These are phyloP conservation scores for Argentina silus DNA, from an alignment of 2,797 vertebrate species.

Conservation along the genomic window DNA sequence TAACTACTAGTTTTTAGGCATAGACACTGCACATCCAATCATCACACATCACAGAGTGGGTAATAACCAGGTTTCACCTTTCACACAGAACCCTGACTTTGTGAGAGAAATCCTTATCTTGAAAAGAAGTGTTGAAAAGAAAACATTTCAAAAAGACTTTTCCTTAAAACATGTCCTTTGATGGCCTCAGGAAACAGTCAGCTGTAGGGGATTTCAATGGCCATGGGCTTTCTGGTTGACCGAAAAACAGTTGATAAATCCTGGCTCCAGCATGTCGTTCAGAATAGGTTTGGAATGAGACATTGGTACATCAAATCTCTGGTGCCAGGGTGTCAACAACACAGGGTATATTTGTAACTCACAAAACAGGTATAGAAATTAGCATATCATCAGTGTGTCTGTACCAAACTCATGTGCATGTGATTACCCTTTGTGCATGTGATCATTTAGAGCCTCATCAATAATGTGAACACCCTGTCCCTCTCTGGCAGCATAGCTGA, in stretches of 20 bases:
- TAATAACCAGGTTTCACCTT: no score
- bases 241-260: background rate
- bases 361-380: no score
- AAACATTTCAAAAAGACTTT: background rate
- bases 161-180: background rate
- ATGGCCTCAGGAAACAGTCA: background rate
- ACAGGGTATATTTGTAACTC: no score
- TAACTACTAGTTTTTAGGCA: no score
- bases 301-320: background rate
- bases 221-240: background rate
- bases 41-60: no score
- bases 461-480: constrained; percentile 17
- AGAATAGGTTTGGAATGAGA: background rate
- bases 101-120: no score
- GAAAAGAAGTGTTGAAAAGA: constrained; percentile 32
- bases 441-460: constrained; percentile 23
- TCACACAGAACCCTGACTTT: no score
- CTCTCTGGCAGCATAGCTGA: constrained; percentile 39
- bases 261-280: background rate
- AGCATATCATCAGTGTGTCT: background rate
- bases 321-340: no score
- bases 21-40: no score
- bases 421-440: constrained; percentile 21
- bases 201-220: background rate
- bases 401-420: constrained; percentile 22